Conservation (phyloP, 2,797 vertebrate species). For the Anableps anableps region DNA sequence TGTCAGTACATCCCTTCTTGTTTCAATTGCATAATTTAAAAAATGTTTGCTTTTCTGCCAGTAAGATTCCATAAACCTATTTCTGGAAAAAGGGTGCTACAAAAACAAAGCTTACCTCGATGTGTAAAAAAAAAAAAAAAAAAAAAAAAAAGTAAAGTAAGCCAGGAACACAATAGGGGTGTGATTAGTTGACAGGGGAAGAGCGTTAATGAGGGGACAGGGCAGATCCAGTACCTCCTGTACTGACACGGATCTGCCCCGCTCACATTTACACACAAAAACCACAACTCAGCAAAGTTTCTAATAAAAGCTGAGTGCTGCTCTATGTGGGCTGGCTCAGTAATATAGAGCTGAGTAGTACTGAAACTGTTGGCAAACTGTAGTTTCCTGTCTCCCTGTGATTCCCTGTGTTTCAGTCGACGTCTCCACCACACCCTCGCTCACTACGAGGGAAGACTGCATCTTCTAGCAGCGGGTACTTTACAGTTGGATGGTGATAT, state of each 20-base stretch:
- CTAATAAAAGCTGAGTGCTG: slow-evolving; percentile 51
- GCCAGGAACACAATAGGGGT: slow-evolving; percentile 54
- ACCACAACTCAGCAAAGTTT: slow-evolving; percentile 70
- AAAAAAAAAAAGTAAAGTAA: too few relatives aligned
- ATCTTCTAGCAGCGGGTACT: slow-evolving; percentile 10
- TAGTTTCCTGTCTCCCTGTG: slow-evolving; percentile 52
- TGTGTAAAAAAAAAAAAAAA: background rate
- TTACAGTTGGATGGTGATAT: slow-evolving; percentile 18
- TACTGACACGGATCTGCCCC: slow-evolving; percentile 22
- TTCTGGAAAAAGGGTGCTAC: background rate
- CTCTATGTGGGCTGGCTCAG: slow-evolving; percentile 45
- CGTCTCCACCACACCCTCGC: slow-evolving; percentile 35
- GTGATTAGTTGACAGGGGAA: slow-evolving; percentile 71
- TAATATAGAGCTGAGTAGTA: slow-evolving; percentile 56
- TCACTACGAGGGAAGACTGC: slow-evolving; percentile 48
- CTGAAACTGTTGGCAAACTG: slow-evolving; percentile 53
- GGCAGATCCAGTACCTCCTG: slow-evolving; percentile 44
- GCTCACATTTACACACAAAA: slow-evolving; percentile 33
- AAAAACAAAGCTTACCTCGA: background rate
- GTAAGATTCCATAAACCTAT: background rate
- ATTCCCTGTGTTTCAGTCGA: slow-evolving; percentile 54
- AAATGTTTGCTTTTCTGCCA: background rate
- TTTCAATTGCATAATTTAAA: background rate
- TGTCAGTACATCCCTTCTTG: background rate
- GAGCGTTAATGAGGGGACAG: slow-evolving; percentile 74